Percentiles rank a stretch among this genome's conserved stretches.
Evolutionary conservation across 2,113 vertebrate genomes (phyloP).

Genomic region (Dasyurus viverrinus): DNA sequence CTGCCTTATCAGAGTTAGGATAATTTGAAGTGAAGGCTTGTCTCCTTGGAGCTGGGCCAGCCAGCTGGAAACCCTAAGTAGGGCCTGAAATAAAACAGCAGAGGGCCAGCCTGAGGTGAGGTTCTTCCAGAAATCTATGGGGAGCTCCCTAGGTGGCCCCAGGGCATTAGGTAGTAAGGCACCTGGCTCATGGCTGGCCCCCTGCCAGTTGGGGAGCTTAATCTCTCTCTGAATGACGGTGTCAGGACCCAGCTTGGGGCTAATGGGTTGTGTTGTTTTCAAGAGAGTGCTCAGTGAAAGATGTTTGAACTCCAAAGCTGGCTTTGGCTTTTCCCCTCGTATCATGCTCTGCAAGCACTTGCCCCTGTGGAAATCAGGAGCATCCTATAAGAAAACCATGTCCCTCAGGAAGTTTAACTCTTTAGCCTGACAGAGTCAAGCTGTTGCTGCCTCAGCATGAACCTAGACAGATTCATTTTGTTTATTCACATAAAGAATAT

Average conservation of each 20-base stretch:
- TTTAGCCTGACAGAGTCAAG: conserved; percentile 1
- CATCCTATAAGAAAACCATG: conserved; percentile 62
- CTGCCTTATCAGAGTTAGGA: conserved; percentile 60
- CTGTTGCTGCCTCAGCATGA: not conserved
- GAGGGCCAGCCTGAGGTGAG: conserved; percentile 80
- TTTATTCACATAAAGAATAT: not conserved
- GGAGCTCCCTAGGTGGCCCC: conserved; percentile 85
- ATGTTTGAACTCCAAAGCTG: conserved; percentile 84
- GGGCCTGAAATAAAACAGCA: conserved; percentile 79
- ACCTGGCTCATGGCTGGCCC: conserved; percentile 86
- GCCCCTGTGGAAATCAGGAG: conserved; percentile 65
- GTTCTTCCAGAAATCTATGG: conserved; percentile 81
- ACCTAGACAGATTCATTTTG: not conserved
- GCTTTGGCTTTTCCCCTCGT: conserved; percentile 54
- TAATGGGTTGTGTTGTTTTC: conserved; percentile 83
- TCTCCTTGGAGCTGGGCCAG: conserved; percentile 79
- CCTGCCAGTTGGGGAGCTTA: conserved; percentile 81
- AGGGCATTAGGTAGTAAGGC: conserved; percentile 87
- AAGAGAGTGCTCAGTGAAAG: conserved; percentile 86
- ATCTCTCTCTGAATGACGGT: conserved; percentile 80
- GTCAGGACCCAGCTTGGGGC: conserved; percentile 80
- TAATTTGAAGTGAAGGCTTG: conserved; percentile 69
- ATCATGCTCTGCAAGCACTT: conserved; percentile 81
- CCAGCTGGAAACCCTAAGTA: conserved; percentile 84
- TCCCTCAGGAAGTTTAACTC: conserved; percentile 54